phyloP scores from a whole-genome alignment of 2,113 vertebrate genomes.

The Dendrocopos noguchii region DNA sequence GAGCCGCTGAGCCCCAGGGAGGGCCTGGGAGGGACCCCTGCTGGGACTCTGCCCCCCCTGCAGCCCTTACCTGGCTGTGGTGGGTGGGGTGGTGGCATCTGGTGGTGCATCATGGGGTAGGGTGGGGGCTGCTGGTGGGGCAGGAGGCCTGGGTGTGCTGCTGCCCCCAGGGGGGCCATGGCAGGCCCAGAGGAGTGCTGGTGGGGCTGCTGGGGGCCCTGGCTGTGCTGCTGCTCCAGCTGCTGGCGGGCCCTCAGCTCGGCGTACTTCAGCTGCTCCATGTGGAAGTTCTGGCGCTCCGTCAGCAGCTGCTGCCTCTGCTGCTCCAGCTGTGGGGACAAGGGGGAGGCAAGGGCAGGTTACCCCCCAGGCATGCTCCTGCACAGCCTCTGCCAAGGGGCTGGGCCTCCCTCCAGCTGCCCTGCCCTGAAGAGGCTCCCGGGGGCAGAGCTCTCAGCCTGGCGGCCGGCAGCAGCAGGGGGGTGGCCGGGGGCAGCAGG shows the following conservation, averaged over 20 bases:
- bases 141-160: conserved; percentile 79
- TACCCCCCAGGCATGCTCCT: no score
- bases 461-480: no score
- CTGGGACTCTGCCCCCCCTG: no score
- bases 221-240: conserved; percentile 93
- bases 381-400: no score
- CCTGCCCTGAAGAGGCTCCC: neutral
- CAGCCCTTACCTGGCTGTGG: conserved; percentile 84
- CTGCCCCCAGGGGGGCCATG: conserved; percentile 69
- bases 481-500: no score
- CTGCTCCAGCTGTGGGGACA: conserved; percentile 86
- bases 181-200: conserved; percentile 75
- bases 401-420: neutral
- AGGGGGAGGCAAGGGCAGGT: rapidly evolving
- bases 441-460: neutral
- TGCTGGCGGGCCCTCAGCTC: conserved; percentile 95
- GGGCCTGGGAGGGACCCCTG: no score
- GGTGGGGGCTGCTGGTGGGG: conserved; percentile 86
- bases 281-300: conserved; percentile 97
- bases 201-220: conserved; percentile 73
- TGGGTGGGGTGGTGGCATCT: conserved; percentile 90
- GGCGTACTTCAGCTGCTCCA: conserved; percentile 98
- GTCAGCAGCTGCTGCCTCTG: conserved; percentile 97
- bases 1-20: no score
- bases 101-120: conserved; percentile 91